Evolutionary conservation across 2,113 vertebrate species (phyloP).

Genomic region (Chionodraco myersi): DNA sequence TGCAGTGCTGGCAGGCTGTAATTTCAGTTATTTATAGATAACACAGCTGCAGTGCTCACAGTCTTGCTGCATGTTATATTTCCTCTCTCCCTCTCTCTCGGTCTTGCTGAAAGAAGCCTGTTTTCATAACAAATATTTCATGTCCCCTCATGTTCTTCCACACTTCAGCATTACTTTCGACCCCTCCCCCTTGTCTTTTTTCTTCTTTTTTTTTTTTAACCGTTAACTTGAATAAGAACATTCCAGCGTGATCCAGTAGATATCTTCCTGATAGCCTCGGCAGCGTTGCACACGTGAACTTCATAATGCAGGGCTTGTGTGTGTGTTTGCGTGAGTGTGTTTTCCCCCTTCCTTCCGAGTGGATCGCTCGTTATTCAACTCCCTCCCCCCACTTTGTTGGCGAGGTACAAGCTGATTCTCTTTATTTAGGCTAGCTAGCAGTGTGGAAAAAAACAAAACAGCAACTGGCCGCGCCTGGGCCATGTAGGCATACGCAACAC

Average conservation of each 20-base stretch:
- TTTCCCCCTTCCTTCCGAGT: conserved; percentile 60
- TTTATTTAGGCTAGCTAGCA: conserved; percentile 71
- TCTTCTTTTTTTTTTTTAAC: conserved; percentile 31
- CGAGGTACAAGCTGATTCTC: conserved; percentile 78
- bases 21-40: conserved; percentile 88
- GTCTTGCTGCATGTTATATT: conserved; percentile 81
- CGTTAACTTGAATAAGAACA: conserved; percentile 78
- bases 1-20: conserved; percentile 84
- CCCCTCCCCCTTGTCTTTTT: conserved; percentile 52
- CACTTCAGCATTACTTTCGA: conserved; percentile 66
- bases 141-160: conserved; percentile 59
- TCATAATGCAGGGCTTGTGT: conserved; percentile 76
- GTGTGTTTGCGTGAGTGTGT: conserved; percentile 26
- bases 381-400: conserved; percentile 75
- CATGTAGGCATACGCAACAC: conserved; percentile 61
- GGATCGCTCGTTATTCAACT: conserved; percentile 75
- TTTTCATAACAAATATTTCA: conserved; percentile 46
- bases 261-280: conserved; percentile 73
- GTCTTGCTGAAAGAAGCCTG: conserved; percentile 31
- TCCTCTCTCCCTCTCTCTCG: conserved; percentile 43
- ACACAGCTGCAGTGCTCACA: conserved; percentile 82
- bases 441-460: conserved; percentile 35
- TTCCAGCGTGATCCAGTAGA: conserved; percentile 79
- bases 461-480: conserved; percentile 38
- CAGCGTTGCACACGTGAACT: conserved; percentile 76